Conservation (phyloP, 2,113 vertebrate genomes). For the Poecilia latipinna region DNA sequence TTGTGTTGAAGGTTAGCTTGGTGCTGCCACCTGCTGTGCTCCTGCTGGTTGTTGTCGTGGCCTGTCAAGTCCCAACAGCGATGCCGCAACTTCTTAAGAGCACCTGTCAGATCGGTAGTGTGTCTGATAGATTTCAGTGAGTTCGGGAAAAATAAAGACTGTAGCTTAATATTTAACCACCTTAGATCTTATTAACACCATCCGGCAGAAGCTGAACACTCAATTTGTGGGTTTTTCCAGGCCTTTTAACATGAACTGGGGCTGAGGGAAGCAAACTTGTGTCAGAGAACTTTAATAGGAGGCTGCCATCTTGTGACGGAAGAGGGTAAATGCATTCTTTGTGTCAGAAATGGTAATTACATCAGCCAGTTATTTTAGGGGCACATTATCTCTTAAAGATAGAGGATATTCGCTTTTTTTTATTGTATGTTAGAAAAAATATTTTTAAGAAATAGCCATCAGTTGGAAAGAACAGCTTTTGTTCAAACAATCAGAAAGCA, state of each 20-base stretch:
- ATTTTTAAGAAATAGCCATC: background rate
- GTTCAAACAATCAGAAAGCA: no score
- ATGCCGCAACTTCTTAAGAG: background rate
- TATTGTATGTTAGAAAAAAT: background rate
- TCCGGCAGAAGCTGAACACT: background rate
- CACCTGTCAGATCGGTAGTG: no score
- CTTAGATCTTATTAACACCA: background rate
- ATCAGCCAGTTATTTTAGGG: background rate
- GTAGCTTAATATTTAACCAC: background rate
- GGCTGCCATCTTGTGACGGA: slow-evolving; percentile 54
- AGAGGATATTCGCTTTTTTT: background rate
- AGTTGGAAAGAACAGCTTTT: background rate
- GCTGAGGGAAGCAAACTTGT: background rate
- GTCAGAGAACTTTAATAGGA: background rate
- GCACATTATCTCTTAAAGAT: background rate
- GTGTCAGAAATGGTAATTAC: background rate
- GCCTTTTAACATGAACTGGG: background rate
- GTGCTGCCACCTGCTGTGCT: slow-evolving; percentile 16
- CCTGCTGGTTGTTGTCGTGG: slow-evolving; percentile 32
- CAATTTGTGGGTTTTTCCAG: background rate
- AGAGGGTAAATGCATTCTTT: background rate
- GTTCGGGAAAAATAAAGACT: background rate
- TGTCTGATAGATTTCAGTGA: no score
- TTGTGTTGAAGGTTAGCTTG: slow-evolving; percentile 3
- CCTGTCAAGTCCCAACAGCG: background rate